Conservation (phyloP, 2,888 invertebrate genomes). For the Spialia ferax region DNA sequence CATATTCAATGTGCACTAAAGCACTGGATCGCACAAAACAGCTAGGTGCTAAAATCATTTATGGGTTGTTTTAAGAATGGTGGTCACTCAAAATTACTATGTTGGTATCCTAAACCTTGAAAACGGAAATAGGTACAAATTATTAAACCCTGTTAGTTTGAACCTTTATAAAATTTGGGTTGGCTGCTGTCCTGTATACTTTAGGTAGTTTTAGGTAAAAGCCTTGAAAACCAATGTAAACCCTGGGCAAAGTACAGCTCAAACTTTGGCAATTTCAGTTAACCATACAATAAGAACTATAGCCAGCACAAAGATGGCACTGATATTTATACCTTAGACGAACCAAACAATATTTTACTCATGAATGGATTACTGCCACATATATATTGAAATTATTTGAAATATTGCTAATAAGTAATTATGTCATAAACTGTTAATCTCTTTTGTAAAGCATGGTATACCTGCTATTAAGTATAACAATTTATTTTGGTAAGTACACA, state of each 20-base stretch:
- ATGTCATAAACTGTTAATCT: too few species aligned
- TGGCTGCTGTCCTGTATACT: neutral
- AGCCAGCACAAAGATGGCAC: neutral
- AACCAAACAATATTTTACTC: neutral
- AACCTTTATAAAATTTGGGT: neutral
- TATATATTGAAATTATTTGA: neutral
- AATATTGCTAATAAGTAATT: too few species aligned
- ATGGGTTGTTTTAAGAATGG: neutral
- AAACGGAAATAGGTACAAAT: neutral
- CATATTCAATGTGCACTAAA: neutral
- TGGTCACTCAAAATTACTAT: neutral
- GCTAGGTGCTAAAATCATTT: neutral
- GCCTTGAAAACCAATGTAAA: neutral
- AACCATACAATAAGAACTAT: neutral
- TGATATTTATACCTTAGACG: neutral
- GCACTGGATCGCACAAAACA: neutral
- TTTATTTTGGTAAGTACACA: too few species aligned
- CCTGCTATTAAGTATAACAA: too few species aligned
- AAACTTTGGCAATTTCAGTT: neutral
- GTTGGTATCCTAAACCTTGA: neutral
- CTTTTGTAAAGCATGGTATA: too few species aligned
- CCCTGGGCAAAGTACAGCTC: neutral
- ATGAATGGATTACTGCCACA: neutral
- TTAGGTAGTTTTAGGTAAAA: neutral
- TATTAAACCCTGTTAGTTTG: neutral